phyloP scores from a whole-genome alignment of 2,888 invertebrate genomes.

The Cephalotes varians region DNA sequence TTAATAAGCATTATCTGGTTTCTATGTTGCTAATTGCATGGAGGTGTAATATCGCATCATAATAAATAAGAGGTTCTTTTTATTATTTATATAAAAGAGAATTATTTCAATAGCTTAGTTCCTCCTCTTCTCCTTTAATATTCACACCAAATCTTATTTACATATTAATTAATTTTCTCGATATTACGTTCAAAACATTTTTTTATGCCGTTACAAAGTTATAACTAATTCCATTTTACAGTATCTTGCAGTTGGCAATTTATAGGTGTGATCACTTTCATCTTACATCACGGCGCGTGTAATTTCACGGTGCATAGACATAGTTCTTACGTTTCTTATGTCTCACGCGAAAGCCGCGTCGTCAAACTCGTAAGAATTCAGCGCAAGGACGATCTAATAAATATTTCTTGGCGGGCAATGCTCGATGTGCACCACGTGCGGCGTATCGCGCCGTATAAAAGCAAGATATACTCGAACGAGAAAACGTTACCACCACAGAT shows the following conservation, averaged over 20 bases:
- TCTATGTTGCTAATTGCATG: constrained; percentile 1
- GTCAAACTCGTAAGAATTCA: constrained; percentile 68
- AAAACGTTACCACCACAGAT: constrained; percentile 51
- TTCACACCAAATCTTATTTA: not conserved
- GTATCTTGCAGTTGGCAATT: not conserved
- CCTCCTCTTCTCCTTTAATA: not conserved
- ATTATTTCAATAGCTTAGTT: not conserved
- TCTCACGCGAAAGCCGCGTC: constrained; percentile 39
- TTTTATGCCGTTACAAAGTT: not conserved
- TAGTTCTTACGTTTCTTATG: not conserved
- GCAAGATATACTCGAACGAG: constrained; percentile 67
- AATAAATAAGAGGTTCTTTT: not conserved
- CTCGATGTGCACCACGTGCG: constrained; percentile 52
- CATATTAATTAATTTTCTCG: constrained; percentile 1
- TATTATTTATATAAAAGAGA: not conserved
- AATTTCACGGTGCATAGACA: not conserved
- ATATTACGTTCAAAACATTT: not conserved
- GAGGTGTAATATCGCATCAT: not conserved
- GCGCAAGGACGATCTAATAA: constrained; percentile 62
- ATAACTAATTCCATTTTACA: not conserved
- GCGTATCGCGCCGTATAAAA: constrained; percentile 58
- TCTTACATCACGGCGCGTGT: not conserved
- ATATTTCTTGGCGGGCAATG: constrained; percentile 64
- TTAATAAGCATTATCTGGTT: not conserved
- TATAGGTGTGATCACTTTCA: not conserved